Conservation (phyloP, 2,797 vertebrate genomes). For the Triplophysa yarkandensis region DNA sequence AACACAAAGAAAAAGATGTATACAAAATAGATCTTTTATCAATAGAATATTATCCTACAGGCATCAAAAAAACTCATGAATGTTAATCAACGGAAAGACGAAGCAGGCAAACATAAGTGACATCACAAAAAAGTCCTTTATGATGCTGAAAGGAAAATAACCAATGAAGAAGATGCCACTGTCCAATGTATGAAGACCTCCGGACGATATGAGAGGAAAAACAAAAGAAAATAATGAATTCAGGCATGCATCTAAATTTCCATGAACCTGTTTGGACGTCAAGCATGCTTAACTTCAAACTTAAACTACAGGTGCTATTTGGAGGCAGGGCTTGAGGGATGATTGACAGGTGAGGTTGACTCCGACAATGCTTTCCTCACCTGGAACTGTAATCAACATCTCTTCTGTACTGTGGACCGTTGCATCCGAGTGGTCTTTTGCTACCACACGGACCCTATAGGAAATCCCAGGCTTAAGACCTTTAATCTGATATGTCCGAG, state of each 20-base stretch:
- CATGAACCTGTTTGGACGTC: background rate
- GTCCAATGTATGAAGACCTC: background rate
- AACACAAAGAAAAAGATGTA: conserved; percentile 12
- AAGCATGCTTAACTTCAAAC: conserved; percentile 32
- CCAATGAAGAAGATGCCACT: background rate
- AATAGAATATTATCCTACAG: background rate
- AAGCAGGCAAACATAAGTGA: no score
- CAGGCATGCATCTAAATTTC: conserved; percentile 34
- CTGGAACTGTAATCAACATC: conserved; percentile 89
- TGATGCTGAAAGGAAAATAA: background rate
- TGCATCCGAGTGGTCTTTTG: conserved; percentile 81
- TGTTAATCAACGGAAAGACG: background rate
- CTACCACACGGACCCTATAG: conserved; percentile 91
- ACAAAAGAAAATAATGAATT: background rate
- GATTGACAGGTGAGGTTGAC: conserved; percentile 17
- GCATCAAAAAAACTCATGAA: background rate
- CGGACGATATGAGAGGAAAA: background rate
- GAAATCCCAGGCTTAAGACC: conserved; percentile 91
- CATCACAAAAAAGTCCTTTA: background rate
- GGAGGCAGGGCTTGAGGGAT: conserved; percentile 23
- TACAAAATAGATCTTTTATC: background rate
- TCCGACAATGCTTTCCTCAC: conserved; percentile 77
- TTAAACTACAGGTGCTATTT: conserved; percentile 26
- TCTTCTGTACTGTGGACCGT: conserved; percentile 85
- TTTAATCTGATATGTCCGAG: conserved; percentile 89